These are phyloP conservation scores for Pterocles gutturalis DNA, from an alignment of 2,113 vertebrate species.

Conservation along the genomic window DNA sequence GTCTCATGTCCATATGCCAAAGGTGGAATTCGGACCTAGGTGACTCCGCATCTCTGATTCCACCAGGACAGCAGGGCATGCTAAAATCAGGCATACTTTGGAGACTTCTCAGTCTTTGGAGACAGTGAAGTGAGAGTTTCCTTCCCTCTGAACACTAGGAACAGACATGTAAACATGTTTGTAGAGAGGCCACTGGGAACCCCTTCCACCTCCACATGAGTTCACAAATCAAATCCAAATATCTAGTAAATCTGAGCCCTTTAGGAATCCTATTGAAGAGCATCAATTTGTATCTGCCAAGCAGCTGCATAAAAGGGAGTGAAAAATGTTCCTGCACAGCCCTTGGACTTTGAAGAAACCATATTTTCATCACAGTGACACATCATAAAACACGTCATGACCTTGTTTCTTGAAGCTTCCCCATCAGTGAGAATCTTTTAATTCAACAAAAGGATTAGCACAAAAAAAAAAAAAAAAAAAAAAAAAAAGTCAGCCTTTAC, in stretches of 20 bases:
- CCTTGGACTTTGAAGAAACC: not conserved
- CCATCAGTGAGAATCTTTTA: not conserved
- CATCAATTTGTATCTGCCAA: not conserved
- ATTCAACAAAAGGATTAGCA: not conserved
- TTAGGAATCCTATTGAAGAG: not conserved
- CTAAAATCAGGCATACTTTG: not conserved
- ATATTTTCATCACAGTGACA: not conserved
- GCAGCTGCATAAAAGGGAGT: not conserved
- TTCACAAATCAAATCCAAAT: not conserved
- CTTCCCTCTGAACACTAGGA: not conserved
- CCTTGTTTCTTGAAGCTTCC: not conserved
- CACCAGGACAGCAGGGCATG: not conserved
- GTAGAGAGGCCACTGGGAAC: not conserved
- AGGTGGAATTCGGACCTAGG: not conserved
- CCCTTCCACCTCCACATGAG: not conserved
- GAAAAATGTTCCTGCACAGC: not conserved
- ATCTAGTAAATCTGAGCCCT: not conserved
- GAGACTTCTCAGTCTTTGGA: not conserved
- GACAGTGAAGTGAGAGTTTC: not conserved
- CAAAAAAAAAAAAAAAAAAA: not conserved
- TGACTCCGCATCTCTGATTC: not conserved
- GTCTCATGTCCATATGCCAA: not conserved
- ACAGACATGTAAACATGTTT: not conserved
- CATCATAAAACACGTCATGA: not conserved
- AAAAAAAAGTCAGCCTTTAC: not conserved